Evolutionary conservation across 2,888 invertebrate species (phyloP).

Genomic region (Alsophila aescularia): DNA sequence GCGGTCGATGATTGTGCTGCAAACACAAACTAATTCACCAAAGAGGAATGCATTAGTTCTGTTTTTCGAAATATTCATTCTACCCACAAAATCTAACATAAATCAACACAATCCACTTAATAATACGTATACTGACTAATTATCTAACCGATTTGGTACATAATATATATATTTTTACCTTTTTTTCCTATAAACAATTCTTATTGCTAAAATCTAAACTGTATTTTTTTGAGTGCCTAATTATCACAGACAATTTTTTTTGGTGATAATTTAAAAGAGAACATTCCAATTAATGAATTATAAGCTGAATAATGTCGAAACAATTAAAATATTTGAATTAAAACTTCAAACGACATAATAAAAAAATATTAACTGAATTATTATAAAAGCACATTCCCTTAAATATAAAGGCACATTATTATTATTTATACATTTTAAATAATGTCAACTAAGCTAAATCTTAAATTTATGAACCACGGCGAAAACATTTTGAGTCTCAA

Average conservation of each 20-base stretch:
- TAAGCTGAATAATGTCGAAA: background rate
- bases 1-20: no score
- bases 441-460: background rate
- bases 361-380: background rate
- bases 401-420: slow-evolving; percentile 1
- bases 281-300: background rate
- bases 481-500: no score
- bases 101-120: background rate
- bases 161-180: background rate
- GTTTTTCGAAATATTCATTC: background rate
- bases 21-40: no score
- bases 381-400: slow-evolving; percentile 5
- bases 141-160: background rate
- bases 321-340: background rate
- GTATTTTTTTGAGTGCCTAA: slow-evolving; percentile 8
- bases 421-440: background rate
- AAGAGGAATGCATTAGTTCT: background rate
- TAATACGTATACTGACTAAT: background rate
- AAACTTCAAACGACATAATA: background rate
- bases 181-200: background rate
- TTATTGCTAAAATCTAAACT: slow-evolving; percentile 4
- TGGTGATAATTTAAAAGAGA: background rate
- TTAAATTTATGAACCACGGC: background rate
- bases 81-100: background rate
- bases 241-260: slow-evolving; percentile 20